phyloP scores from a whole-genome alignment of 2,797 vertebrate species.

The Artibeus jamaicensis region DNA sequence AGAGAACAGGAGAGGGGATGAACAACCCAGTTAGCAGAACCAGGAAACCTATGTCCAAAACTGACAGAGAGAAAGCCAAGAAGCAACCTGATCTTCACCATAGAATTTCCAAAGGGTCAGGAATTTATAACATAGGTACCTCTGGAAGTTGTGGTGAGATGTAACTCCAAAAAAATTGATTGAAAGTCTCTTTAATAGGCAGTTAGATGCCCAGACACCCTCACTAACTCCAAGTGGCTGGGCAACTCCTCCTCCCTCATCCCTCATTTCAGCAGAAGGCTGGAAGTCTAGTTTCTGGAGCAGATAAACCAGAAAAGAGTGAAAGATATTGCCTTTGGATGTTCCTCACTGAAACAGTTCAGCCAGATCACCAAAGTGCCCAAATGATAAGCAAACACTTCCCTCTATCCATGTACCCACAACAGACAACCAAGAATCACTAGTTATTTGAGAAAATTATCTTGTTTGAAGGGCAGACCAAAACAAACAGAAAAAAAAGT shows the following conservation, averaged over 20 bases:
- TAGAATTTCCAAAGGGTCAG: not conserved
- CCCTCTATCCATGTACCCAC: too few relatives aligned
- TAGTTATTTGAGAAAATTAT: not conserved
- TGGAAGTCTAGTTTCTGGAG: not conserved
- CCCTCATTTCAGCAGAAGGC: not conserved
- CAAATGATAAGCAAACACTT: not conserved
- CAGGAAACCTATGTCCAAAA: not conserved
- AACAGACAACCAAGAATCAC: not conserved
- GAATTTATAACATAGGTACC: not conserved
- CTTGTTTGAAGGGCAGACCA: not conserved
- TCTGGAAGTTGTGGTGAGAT: not conserved
- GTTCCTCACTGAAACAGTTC: not conserved
- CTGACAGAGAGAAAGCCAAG: not conserved
- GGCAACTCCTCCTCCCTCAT: not conserved
- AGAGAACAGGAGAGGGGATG: not conserved
- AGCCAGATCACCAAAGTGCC: not conserved
- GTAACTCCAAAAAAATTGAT: not conserved
- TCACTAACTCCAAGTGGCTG: not conserved
- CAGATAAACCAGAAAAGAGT: not conserved
- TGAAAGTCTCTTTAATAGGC: not conserved
- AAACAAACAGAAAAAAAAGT: not conserved
- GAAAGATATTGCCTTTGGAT: not conserved
- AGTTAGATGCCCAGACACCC: not conserved
- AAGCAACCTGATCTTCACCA: not conserved
- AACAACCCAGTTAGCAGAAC: not conserved